Percentiles rank a stretch among this genome's conserved stretches.
These are phyloP conservation scores for Acronicta alni DNA, from an alignment of 2,888 invertebrate genomes.

Conservation along the genomic window DNA sequence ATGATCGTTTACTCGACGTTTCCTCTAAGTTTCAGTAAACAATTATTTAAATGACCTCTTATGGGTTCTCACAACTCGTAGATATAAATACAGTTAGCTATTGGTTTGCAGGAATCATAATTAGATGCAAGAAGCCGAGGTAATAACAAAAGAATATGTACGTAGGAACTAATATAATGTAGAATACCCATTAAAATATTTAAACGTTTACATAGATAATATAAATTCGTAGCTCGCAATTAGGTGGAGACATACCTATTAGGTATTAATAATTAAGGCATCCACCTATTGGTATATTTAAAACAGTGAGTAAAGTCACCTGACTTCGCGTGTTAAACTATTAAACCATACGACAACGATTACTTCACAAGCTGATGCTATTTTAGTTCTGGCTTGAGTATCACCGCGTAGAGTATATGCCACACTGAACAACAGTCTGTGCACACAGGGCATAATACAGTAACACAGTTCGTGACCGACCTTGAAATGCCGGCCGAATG, in stretches of 20 bases:
- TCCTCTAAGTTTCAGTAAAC: too few relatives aligned
- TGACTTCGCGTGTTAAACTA: conserved; percentile 61
- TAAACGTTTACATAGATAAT: not conserved
- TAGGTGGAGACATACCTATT: not conserved
- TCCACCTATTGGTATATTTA: conserved; percentile 31
- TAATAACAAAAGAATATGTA: not conserved
- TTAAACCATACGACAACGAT: conserved; percentile 58
- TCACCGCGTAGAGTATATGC: conserved; percentile 59
- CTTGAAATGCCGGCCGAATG: conserved; percentile 54
- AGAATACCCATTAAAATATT: too few relatives aligned
- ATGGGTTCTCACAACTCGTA: conserved; percentile 4
- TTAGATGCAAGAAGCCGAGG: not conserved
- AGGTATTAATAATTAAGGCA: not conserved
- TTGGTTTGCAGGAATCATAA: not conserved
- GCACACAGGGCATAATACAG: conserved; percentile 53
- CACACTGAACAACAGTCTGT: conserved; percentile 56
- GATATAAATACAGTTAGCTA: not conserved
- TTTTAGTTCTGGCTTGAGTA: conserved; percentile 81
- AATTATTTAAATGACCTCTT: too few relatives aligned
- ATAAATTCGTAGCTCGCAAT: not conserved
- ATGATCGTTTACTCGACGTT: too few relatives aligned
- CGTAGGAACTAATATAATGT: not conserved
- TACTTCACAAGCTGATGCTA: conserved; percentile 79
- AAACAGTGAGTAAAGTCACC: conserved; percentile 58
- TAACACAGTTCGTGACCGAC: conserved; percentile 42